Evolutionary conservation across 2,113 vertebrate species (phyloP), one percentile per base, ranked within the genome.

Genomic region (Brachyhypopomus occidentalis): DNA sequence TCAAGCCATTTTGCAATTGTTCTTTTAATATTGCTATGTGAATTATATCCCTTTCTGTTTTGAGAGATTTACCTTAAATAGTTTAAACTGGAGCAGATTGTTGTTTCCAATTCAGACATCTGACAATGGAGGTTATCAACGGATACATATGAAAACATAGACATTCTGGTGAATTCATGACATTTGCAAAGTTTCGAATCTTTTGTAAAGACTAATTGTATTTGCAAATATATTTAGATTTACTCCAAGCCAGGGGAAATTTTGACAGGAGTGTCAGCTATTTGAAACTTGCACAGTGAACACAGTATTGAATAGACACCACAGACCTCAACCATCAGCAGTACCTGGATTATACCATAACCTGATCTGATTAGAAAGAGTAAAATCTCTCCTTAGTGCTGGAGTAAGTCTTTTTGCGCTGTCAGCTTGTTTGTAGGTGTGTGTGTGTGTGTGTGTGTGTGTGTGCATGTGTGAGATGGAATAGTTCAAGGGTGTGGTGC

Each of bases 401-500:
- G 34, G 64, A 58, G 72, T 64, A 52, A 62, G 34, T 69, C 34
- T 3, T 76, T 69, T 34, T 59, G 72, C 52, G 45, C 22, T 60
- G 79, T 81, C 72, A 75, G 62, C 72, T 14, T 11, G 36, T 70
- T 34, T 70, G 66, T 67, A 30, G 34, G 63, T 30, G 78, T 73
- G 78, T 25, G 70, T 64, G 78, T 55, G 22, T 36, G 70, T 6
- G 77, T 19, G 59, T 27, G 38, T 17, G 59, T 56, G 67, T 67
- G 27, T 56, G 5, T 69, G 8, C 5, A 22, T 56, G 52, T 80
- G 60, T 22, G 41, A 75, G 79, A 75, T 8, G 14, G 20, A 75
- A 69, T 70, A 70, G 48, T 81, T 75, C 52, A 81, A 76, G 80
- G 63, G 63, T 62, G 66, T 67, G 8, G 34, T 20, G 70, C 71